Evolutionary conservation across 1,140 invertebrate genomes (phyloP).

Genomic region (Drosophila kikkawai): DNA sequence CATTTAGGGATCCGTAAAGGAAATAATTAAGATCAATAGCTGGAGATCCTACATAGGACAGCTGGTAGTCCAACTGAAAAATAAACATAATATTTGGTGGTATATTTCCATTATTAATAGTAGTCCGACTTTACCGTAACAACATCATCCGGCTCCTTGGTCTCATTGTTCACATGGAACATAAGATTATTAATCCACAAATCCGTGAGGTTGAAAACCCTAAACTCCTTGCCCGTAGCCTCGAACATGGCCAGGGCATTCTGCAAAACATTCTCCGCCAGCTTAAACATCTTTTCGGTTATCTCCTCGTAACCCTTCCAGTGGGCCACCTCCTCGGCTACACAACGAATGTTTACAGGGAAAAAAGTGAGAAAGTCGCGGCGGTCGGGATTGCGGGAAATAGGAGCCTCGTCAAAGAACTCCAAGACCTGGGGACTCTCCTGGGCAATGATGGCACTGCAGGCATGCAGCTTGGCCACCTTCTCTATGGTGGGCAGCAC

Average conservation of each 20-base stretch:
- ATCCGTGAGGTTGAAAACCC: constrained; percentile 88
- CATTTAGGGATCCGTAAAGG: constrained; percentile 86
- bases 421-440: constrained; percentile 72
- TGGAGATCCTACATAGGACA: constrained; percentile 86
- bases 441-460: constrained; percentile 84
- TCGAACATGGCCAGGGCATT: constrained; percentile 74
- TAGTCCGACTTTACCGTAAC: constrained; percentile 86
- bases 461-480: constrained; percentile 87
- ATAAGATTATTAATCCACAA: constrained; percentile 89
- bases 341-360: constrained; percentile 79
- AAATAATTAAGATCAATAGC: constrained; percentile 87
- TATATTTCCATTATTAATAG: no score
- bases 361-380: constrained; percentile 81
- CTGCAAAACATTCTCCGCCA: constrained; percentile 79
- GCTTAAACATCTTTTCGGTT: constrained; percentile 81
- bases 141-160: constrained; percentile 86
- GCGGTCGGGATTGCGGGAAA: constrained; percentile 80
- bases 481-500: constrained; percentile 85
- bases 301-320: constrained; percentile 83
- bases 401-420: constrained; percentile 78
- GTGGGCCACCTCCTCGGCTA: constrained; percentile 76
- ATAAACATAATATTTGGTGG: no score
- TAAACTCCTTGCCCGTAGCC: constrained; percentile 85
- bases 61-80: constrained; percentile 87
- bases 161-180: constrained; percentile 87